A percentile compares a stretch with the other conserved stretches of the same genome.
phyloP scores from a whole-genome alignment of 2,113 vertebrate genomes.

The Montifringilla adamsi region DNA sequence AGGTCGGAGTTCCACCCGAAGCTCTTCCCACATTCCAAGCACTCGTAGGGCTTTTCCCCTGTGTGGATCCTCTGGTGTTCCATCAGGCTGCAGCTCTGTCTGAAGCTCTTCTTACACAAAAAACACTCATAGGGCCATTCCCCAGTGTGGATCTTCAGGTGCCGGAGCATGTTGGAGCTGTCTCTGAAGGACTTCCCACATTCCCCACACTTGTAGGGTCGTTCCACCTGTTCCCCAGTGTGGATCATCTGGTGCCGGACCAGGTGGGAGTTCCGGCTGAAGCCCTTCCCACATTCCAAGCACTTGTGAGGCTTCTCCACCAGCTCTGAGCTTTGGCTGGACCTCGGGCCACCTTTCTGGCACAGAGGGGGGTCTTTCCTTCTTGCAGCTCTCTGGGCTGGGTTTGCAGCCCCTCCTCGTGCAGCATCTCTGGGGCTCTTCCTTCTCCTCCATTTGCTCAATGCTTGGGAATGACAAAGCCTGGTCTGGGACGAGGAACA shows the following conservation, averaged over 20 bases:
- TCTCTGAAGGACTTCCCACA: neutral
- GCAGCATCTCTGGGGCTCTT: no score
- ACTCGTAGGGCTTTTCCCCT: rapidly evolving
- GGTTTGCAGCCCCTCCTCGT: no score
- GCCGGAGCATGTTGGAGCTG: neutral
- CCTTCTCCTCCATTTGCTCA: no score
- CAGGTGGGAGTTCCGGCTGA: neutral
- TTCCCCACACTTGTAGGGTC: neutral
- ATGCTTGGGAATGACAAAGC: no score
- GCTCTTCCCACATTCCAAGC: neutral
- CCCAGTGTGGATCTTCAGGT: neutral
- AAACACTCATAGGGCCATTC: neutral
- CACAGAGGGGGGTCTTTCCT: neutral
- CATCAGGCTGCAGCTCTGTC: neutral
- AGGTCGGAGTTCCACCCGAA: neutral
- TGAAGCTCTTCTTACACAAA: neutral
- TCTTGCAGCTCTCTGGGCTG: neutral
- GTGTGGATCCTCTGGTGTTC: neutral
- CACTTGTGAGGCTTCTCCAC: neutral
- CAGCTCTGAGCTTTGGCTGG: neutral
- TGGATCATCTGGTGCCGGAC: neutral
- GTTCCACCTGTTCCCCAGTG: neutral
- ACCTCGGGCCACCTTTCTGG: neutral
- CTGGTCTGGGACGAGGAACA: no score
- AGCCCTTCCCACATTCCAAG: neutral